A percentile compares a stretch with the other conserved stretches of the same genome.
These are phyloP conservation scores for Hyalella azteca DNA, from an alignment of 2,888 invertebrate genomes.

Conservation along the genomic window DNA sequence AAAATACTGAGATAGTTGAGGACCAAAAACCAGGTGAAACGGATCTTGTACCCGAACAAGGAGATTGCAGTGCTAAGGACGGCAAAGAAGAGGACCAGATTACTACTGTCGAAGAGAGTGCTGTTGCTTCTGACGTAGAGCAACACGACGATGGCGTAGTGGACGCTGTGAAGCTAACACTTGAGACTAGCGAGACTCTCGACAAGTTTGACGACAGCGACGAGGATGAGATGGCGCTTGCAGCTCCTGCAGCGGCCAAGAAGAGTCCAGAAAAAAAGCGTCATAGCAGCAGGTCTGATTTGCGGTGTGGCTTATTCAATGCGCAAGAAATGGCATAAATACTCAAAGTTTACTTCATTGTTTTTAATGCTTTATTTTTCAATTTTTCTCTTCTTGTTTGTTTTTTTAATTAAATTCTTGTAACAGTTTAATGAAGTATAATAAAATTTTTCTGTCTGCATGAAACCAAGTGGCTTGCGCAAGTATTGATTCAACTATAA, in stretches of 20 bases:
- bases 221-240: background rate
- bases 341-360: no score
- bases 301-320: background rate
- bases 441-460: no score
- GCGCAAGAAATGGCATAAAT: no score
- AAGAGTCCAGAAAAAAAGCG: background rate
- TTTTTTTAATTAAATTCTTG: no score
- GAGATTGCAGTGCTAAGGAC: background rate
- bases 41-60: background rate
- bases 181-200: constrained; percentile 6
- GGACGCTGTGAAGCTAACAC: background rate
- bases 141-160: background rate
- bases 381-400: no score
- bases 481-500: no score
- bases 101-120: no score
- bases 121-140: no score
- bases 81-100: background rate
- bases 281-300: background rate
- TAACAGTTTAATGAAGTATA: no score
- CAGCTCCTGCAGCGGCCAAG: background rate
- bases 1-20: background rate
- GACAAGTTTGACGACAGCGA: constrained; percentile 8
- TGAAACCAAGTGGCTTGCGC: no score
- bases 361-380: no score
- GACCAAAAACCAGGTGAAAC: background rate